Percentiles rank a stretch among this genome's conserved stretches.
Evolutionary conservation across 2,797 vertebrate genomes (phyloP).

Genomic region (Molothrus ater): DNA sequence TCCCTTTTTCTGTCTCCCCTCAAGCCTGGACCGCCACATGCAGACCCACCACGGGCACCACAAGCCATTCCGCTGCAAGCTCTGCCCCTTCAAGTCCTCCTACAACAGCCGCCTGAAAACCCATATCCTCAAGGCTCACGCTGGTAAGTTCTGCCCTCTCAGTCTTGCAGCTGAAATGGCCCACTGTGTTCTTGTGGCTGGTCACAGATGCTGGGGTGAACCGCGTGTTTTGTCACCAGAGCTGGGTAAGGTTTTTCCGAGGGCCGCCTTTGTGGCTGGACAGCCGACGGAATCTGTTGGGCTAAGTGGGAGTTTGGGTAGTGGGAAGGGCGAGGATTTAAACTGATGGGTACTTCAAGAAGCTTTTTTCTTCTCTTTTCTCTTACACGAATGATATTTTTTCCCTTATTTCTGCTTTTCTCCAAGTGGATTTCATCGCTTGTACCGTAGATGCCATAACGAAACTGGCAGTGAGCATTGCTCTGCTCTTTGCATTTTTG

Average conservation of each 20-base stretch:
- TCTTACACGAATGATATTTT: neutral
- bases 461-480: neutral
- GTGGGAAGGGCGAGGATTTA: neutral
- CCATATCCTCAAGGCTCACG: conserved; percentile 94
- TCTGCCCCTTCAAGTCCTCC: conserved; percentile 98
- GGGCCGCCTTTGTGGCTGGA: neutral
- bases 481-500: neutral
- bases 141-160: conserved; percentile 81
- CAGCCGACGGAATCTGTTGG: neutral
- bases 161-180: neutral
- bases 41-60: conserved; percentile 98
- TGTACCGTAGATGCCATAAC: neutral
- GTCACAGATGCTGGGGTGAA: conserved; percentile 8
- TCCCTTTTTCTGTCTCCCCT: neutral
- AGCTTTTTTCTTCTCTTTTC: neutral
- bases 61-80: conserved; percentile 98
- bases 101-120: conserved; percentile 97
- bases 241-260: conserved; percentile 32
- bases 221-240: neutral
- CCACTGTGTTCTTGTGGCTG: neutral
- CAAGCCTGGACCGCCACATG: conserved; percentile 95
- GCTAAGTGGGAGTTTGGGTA: neutral
- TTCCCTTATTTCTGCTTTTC: neutral
- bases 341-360: neutral
- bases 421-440: rapidly evolving